These are phyloP conservation scores for Heliconius cydno DNA, from an alignment of 2,888 invertebrate genomes.

Conservation along the genomic window DNA sequence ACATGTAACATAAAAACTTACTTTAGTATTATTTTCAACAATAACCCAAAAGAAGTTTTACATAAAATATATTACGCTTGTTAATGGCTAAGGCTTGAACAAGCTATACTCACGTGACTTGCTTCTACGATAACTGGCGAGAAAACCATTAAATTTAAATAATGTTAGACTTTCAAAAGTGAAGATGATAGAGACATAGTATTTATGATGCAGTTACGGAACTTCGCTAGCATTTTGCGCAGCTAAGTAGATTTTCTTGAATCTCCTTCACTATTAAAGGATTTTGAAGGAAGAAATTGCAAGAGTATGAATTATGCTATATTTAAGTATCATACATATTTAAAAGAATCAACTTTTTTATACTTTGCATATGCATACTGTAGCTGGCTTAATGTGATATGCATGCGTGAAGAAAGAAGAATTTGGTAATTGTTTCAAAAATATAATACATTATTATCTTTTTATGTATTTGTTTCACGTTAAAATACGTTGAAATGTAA, in stretches of 20 bases:
- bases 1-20: too few species aligned
- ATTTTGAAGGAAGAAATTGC: background rate
- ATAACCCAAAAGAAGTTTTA: background rate
- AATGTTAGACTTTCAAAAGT: slow-evolving; percentile 23
- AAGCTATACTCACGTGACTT: slow-evolving; percentile 1
- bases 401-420: too few species aligned
- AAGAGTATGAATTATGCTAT: background rate
- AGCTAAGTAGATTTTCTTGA: slow-evolving; percentile 5
- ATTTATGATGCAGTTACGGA: slow-evolving; percentile 1
- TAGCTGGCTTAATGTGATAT: too few species aligned
- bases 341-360: too few species aligned
- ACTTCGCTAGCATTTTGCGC: background rate
- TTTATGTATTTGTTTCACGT: too few species aligned
- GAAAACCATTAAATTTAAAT: slow-evolving; percentile 20
- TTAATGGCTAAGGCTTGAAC: background rate
- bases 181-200: slow-evolving; percentile 1
- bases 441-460: too few species aligned
- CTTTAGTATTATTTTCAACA: background rate
- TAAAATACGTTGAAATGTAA: too few species aligned
- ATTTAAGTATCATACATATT: too few species aligned
- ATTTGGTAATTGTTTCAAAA: too few species aligned
- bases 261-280: background rate
- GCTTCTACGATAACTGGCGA: slow-evolving; percentile 11
- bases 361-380: too few species aligned
- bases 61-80: background rate